phyloP scores from a whole-genome alignment of 2,797 vertebrate species.

The Pseudochirops corinnae region DNA sequence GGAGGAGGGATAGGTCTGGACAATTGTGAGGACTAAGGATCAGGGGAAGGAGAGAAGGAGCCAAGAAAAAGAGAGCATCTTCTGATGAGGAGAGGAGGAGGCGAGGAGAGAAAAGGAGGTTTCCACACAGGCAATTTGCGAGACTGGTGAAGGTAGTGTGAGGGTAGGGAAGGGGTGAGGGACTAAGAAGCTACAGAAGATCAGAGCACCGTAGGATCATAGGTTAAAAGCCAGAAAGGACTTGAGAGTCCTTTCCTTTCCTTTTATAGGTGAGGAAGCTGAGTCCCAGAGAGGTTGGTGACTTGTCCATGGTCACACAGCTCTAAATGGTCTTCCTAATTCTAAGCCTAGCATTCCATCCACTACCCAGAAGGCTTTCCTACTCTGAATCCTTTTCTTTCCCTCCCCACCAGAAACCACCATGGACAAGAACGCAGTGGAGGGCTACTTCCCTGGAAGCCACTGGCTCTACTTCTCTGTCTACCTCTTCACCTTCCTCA shows the following conservation, averaged over 20 bases:
- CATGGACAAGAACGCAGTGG: background rate
- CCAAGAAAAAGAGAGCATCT: background rate
- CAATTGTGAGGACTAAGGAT: background rate
- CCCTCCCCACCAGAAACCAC: conserved; percentile 18
- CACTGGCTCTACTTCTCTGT: conserved; percentile 78
- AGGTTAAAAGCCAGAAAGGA: background rate
- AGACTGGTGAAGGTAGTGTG: background rate
- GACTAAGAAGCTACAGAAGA: background rate
- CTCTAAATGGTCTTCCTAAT: background rate
- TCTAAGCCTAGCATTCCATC: background rate
- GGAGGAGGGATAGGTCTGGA: background rate
- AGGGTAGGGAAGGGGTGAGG: background rate
- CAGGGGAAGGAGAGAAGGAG: background rate
- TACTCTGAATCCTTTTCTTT: conserved; percentile 50
- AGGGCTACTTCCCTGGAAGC: background rate
- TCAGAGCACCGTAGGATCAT: background rate
- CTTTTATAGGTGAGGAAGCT: background rate
- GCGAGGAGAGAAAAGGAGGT: accelerated
- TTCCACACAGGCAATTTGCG: background rate
- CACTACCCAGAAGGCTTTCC: accelerated
- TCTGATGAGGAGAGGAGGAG: background rate
- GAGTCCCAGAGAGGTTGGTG: background rate
- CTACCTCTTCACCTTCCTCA: conserved; percentile 82
- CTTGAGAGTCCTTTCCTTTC: background rate
- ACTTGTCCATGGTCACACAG: background rate